phyloP scores from a whole-genome alignment of 2,113 vertebrate genomes.

The Paracyprichromis sp. region DNA sequence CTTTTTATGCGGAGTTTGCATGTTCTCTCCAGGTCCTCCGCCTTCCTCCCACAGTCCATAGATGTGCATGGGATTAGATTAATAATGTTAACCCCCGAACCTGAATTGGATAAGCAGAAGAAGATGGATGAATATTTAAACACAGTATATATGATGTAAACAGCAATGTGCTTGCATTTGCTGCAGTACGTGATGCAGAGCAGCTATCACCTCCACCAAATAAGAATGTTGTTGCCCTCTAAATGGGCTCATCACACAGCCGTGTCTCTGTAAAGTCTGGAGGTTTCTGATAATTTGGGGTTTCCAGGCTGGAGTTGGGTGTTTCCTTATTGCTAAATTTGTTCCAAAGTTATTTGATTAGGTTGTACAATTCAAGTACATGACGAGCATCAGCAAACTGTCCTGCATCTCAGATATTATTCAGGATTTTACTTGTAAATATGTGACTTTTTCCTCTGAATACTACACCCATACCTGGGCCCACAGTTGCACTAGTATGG shows the following conservation, averaged over 20 bases:
- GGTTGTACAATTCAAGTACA: background rate
- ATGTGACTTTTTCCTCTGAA: background rate
- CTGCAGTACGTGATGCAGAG: background rate
- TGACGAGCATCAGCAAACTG: background rate
- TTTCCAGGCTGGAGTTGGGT: background rate
- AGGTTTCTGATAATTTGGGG: background rate
- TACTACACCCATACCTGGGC: background rate
- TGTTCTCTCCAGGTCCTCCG: background rate
- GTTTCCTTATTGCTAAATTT: background rate
- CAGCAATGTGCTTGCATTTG: background rate
- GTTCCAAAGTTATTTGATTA: background rate
- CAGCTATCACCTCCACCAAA: background rate
- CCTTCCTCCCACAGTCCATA: background rate
- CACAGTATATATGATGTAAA: background rate
- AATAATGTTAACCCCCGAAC: background rate
- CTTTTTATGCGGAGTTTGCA: background rate
- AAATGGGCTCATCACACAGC: background rate
- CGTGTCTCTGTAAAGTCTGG: background rate
- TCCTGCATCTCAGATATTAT: background rate
- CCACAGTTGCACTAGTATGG: background rate
- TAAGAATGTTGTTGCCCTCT: background rate
- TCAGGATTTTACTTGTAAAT: background rate
- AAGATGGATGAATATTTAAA: background rate
- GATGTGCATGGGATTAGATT: background rate
- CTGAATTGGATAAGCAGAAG: background rate